A percentile compares a stretch with the other conserved stretches of the same genome.
phyloP scores from a whole-genome alignment of 2,888 invertebrate species.

The Andrena bucephala region DNA sequence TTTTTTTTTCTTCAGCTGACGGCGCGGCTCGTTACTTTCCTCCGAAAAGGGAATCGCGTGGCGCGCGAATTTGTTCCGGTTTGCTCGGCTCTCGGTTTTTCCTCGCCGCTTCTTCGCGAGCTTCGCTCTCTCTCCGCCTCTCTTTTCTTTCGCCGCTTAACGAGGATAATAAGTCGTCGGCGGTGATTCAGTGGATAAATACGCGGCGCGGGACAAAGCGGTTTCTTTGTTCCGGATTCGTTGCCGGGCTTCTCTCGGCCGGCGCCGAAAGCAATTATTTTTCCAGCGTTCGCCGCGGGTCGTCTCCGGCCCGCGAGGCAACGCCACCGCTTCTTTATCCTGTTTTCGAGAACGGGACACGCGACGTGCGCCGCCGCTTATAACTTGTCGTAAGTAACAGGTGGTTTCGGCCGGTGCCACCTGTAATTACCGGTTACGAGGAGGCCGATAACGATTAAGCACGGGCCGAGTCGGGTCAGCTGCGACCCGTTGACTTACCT shows the following conservation, averaged over 20 bases:
- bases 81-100: constrained; percentile 8
- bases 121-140: neutral
- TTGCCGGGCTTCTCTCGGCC: constrained; percentile 2
- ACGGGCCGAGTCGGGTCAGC: constrained; percentile 61
- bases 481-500: constrained; percentile 59
- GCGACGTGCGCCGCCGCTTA: constrained; percentile 48
- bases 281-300: neutral
- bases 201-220: constrained; percentile 35
- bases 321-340: too few relatives aligned
- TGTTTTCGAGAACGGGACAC: neutral
- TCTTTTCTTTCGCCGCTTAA: constrained; percentile 10
- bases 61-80: constrained; percentile 35
- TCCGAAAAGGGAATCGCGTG: constrained; percentile 25
- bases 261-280: constrained; percentile 22
- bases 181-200: constrained; percentile 37
- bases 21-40: constrained; percentile 14
- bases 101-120: constrained; percentile 1
- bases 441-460: constrained; percentile 70
- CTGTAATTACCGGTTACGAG: constrained; percentile 75
- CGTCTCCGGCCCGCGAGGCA: neutral
- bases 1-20: too few relatives aligned
- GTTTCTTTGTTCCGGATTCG: constrained; percentile 36
- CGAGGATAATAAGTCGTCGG: constrained; percentile 39
- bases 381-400: constrained; percentile 72
- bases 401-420: constrained; percentile 72